Conservation (phyloP, 2,888 invertebrate genomes). For the Oscheius sp. region DNA sequence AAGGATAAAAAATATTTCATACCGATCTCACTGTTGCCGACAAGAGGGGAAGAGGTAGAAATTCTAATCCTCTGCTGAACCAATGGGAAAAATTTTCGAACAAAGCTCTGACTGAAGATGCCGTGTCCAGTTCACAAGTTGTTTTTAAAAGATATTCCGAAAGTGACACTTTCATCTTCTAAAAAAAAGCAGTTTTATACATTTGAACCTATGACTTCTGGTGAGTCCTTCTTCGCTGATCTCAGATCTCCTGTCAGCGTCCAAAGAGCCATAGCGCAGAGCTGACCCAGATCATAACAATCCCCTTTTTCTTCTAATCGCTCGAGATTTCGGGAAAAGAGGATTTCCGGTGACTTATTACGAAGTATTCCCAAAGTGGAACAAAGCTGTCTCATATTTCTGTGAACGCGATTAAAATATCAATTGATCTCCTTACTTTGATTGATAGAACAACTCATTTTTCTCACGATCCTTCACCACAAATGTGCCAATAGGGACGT, state of each 20-base stretch:
- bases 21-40: constrained; percentile 61
- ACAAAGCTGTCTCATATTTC: constrained; percentile 10
- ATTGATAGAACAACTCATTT: constrained; percentile 55
- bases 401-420: constrained; percentile 3
- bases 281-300: constrained; percentile 59
- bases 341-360: neutral
- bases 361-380: constrained; percentile 6
- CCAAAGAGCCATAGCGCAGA: constrained; percentile 64
- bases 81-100: constrained; percentile 71
- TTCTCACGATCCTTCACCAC: constrained; percentile 56
- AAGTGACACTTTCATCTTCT: constrained; percentile 25
- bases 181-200: neutral
- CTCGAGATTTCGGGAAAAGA: constrained; percentile 32
- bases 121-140: constrained; percentile 65
- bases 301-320: constrained; percentile 29
- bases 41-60: constrained; percentile 57
- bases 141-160: constrained; percentile 48
- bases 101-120: constrained; percentile 66
- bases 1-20: neutral
- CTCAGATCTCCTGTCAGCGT: constrained; percentile 61
- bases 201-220: constrained; percentile 15
- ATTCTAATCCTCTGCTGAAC: constrained; percentile 62
- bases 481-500: constrained; percentile 53
- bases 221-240: constrained; percentile 36
- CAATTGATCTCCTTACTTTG: constrained; percentile 40